phyloP scores from a whole-genome alignment of 2,797 vertebrate genomes.

The Enteromius unitaeniatus region DNA sequence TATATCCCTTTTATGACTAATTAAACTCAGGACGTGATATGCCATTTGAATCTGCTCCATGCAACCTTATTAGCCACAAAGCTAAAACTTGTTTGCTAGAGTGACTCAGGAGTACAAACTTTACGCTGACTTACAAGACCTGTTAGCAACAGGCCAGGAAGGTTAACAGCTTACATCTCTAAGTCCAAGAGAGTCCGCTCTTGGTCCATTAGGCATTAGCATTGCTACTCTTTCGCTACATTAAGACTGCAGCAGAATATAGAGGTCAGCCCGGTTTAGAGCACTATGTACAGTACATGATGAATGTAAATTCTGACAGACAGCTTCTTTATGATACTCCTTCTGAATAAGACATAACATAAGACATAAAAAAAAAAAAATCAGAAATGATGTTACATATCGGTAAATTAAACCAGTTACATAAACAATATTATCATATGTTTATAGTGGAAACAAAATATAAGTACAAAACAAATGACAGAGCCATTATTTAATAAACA shows the following conservation, averaged over 20 bases:
- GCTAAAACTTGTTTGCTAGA: not conserved
- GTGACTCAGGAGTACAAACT: not conserved
- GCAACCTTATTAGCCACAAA: slow-evolving; percentile 4
- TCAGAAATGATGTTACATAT: no score
- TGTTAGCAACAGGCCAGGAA: not conserved
- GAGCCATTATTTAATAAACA: not conserved
- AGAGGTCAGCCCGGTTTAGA: not conserved
- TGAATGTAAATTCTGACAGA: not conserved
- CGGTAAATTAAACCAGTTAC: not conserved
- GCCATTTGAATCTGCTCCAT: slow-evolving; percentile 23
- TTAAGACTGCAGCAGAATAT: not conserved
- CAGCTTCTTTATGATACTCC: not conserved
- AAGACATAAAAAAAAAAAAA: no score
- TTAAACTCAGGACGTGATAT: slow-evolving; percentile 14
- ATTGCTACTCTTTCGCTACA: not conserved
- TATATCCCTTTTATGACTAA: slow-evolving; percentile 34
- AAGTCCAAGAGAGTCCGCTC: not conserved
- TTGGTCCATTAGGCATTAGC: not conserved
- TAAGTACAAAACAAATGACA: not conserved
- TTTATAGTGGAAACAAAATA: not conserved
- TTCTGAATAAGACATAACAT: not conserved
- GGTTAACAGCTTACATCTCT: slow-evolving; percentile 3
- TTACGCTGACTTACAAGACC: slow-evolving; percentile 1
- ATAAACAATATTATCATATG: not conserved
- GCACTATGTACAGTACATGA: not conserved